These are phyloP conservation scores for Lamprotornis superbus DNA, from an alignment of 2,113 vertebrate genomes.

Conservation along the genomic window DNA sequence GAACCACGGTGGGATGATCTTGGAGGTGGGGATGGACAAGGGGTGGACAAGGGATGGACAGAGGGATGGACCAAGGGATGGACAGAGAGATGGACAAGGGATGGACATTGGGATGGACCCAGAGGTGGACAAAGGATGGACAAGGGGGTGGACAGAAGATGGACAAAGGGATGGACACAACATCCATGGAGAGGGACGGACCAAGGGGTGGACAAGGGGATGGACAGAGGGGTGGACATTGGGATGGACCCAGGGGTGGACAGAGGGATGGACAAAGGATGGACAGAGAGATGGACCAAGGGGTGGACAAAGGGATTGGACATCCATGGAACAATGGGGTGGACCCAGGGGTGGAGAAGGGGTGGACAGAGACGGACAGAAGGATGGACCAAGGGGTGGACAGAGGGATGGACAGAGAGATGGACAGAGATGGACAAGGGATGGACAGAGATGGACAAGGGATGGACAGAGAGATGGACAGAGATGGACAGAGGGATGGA, in stretches of 20 bases:
- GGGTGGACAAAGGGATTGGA: not conserved
- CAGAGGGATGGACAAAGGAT: not conserved
- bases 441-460: not conserved
- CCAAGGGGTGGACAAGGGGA: no score
- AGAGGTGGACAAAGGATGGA: not conserved
- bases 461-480: not conserved
- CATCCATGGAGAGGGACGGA: no score
- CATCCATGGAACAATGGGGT: no score
- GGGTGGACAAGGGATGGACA: no score
- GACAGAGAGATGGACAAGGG: no score
- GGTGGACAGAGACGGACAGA: no score
- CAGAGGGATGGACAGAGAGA: not conserved
- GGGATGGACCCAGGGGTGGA: not conserved
- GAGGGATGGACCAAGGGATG: not conserved
- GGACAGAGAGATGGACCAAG: not conserved
- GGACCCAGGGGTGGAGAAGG: not conserved
- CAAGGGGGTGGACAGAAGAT: not conserved
- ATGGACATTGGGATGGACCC: no score
- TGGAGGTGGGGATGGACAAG: not conserved
- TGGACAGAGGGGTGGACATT: no score
- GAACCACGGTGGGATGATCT: not conserved
- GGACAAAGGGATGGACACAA: no score
- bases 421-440: not conserved
- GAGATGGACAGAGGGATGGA: no score
- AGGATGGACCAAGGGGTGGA: not conserved